phyloP scores from a whole-genome alignment of 1,140 invertebrate species.

The Adoxophyes honmai region DNA sequence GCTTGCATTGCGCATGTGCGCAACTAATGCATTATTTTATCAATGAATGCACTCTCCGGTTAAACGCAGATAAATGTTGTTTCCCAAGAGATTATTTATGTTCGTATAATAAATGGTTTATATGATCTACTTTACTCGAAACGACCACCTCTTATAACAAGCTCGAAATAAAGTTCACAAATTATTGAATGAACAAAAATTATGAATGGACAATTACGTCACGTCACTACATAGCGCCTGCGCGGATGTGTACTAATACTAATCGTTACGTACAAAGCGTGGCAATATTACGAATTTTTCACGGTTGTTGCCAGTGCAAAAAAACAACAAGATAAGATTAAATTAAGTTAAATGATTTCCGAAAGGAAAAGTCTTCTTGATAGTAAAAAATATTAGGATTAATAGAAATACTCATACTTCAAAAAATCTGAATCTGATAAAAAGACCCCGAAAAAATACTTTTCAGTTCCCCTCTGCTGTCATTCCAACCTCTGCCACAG shows the following conservation, averaged over 20 bases:
- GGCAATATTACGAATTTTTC: conserved; percentile 8
- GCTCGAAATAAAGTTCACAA: conserved; percentile 39
- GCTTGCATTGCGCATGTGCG: conserved; percentile 67
- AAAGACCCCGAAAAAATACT: no score
- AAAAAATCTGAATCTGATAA: no score
- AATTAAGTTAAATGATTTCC: no score
- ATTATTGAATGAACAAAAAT: conserved; percentile 71
- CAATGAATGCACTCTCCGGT: conserved; percentile 60
- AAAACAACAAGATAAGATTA: no score
- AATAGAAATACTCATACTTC: no score
- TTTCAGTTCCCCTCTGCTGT: no score
- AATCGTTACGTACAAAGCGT: conserved; percentile 23
- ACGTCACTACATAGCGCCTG: conserved; percentile 70
- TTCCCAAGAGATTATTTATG: background rate
- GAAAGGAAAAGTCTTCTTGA: no score
- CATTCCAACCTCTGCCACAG: no score
- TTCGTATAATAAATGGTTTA: background rate
- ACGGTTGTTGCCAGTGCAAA: conserved; percentile 2
- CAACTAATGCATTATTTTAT: conserved; percentile 48
- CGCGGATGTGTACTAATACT: conserved; percentile 36
- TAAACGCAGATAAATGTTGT: conserved; percentile 16
- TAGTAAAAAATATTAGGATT: no score
- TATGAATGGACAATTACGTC: conserved; percentile 76
- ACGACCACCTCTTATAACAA: conserved; percentile 25
- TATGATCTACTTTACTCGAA: background rate